phyloP scores from a whole-genome alignment of 2,797 vertebrate genomes.

The Sebastolobus alascanus region DNA sequence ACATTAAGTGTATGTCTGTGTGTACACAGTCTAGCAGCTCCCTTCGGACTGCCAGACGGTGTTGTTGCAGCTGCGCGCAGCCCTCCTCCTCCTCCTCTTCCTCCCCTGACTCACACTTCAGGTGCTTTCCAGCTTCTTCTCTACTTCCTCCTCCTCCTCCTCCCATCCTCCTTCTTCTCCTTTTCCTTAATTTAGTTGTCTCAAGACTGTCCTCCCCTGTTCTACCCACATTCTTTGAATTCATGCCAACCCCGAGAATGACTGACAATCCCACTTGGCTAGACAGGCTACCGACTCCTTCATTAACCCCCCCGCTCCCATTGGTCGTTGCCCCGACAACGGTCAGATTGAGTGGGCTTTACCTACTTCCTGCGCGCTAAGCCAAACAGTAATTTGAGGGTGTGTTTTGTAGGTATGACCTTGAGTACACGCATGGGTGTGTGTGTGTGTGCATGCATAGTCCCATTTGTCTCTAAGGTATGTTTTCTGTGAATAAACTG shows the following conservation, averaged over 20 bases:
- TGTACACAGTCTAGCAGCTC: slow-evolving; percentile 51
- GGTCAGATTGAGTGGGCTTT: slow-evolving; percentile 58
- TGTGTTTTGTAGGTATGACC: slow-evolving; percentile 68
- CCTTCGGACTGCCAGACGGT: slow-evolving; percentile 69
- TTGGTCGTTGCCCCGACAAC: slow-evolving; percentile 50
- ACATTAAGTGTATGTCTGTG: slow-evolving; percentile 33
- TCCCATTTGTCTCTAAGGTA: slow-evolving; percentile 41
- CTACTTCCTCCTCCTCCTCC: slow-evolving; percentile 38
- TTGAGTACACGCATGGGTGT: slow-evolving; percentile 53
- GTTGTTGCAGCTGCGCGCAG: slow-evolving; percentile 79
- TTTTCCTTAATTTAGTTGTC: slow-evolving; percentile 22
- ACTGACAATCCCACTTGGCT: slow-evolving; percentile 59
- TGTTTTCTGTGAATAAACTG: slow-evolving; percentile 30
- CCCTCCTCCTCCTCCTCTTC: slow-evolving; percentile 53
- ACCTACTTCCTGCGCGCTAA: slow-evolving; percentile 69
- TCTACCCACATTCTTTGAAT: slow-evolving; percentile 64
- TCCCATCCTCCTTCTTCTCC: background rate
- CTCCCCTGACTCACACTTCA: slow-evolving; percentile 74
- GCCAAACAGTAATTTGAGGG: slow-evolving; percentile 74
- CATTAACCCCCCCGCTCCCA: slow-evolving; percentile 58
- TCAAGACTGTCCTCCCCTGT: slow-evolving; percentile 25
- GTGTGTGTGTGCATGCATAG: slow-evolving; percentile 20
- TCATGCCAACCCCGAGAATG: slow-evolving; percentile 43
- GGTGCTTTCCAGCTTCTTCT: slow-evolving; percentile 75
- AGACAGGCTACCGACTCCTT: slow-evolving; percentile 60